Evolutionary conservation across 2,888 invertebrate species (phyloP).

Genomic region (Eilema caniola): DNA sequence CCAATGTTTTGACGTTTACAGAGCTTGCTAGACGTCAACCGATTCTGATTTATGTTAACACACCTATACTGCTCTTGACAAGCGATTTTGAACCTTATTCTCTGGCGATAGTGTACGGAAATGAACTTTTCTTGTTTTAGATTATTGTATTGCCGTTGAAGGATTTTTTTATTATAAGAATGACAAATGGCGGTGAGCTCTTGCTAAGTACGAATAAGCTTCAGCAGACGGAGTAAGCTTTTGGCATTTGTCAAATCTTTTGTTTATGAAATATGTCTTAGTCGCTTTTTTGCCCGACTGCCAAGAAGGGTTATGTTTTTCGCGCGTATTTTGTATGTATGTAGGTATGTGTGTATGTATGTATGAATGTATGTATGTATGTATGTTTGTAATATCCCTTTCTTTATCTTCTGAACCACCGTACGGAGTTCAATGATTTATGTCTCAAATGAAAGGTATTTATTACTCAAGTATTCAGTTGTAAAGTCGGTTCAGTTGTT

Average conservation of each 20-base stretch:
- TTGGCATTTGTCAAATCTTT: slow-evolving; percentile 6
- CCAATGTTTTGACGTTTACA: slow-evolving; percentile 62
- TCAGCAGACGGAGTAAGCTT: slow-evolving; percentile 9
- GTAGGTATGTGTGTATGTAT: too few relatives aligned
- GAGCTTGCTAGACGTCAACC: slow-evolving; percentile 52
- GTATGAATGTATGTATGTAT: too few relatives aligned
- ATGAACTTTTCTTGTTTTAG: slow-evolving; percentile 8
- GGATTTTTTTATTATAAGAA: slow-evolving; percentile 45
- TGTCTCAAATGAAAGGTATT: too few relatives aligned
- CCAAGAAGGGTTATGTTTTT: too few relatives aligned
- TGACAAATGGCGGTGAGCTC: slow-evolving; percentile 37
- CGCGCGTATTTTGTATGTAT: too few relatives aligned
- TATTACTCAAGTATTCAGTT: too few relatives aligned
- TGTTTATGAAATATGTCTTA: not conserved
- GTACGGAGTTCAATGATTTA: too few relatives aligned
- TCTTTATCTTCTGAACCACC: too few relatives aligned
- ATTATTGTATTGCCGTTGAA: slow-evolving; percentile 29
- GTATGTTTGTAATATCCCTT: too few relatives aligned
- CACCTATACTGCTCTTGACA: slow-evolving; percentile 20
- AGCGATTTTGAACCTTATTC: slow-evolving; percentile 32
- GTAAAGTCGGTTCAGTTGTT: too few relatives aligned
- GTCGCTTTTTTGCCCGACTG: not conserved
- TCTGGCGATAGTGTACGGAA: fast-evolving
- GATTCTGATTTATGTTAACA: slow-evolving; percentile 53
- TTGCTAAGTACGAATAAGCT: slow-evolving; percentile 22